These are phyloP conservation scores for Patella ulyssiponensis DNA, from an alignment of 2,888 invertebrate genomes.

Conservation along the genomic window DNA sequence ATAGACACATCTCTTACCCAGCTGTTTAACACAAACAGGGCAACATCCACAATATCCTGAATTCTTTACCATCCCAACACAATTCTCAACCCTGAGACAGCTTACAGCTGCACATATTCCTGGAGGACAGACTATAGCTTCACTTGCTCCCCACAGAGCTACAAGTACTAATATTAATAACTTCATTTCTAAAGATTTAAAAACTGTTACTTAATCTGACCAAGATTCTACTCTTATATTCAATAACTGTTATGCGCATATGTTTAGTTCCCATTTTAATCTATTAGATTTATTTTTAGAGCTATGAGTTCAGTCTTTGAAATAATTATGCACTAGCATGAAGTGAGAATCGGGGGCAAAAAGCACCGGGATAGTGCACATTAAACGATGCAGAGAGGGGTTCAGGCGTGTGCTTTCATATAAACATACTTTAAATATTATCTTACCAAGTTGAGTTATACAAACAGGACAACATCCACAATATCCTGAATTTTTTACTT, in stretches of 20 bases:
- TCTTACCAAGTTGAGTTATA: constrained; percentile 22
- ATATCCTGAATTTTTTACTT: constrained; percentile 25
- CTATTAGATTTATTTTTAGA: no score
- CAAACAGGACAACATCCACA: constrained; percentile 33
- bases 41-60: constrained; percentile 34
- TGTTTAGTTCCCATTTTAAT: no score
- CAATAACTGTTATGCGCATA: no score
- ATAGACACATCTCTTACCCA: constrained; percentile 18
- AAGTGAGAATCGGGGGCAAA: no score
- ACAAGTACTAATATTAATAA: background rate
- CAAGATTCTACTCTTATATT: no score
- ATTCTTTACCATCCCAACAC: constrained; percentile 22
- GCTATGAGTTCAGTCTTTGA: no score
- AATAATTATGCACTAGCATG: no score
- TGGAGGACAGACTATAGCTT: constrained; percentile 26
- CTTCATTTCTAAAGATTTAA: background rate
- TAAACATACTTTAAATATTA: background rate
- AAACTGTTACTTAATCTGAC: no score
- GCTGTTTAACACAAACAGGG: constrained; percentile 12
- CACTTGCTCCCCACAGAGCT: background rate
- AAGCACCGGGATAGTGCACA: background rate
- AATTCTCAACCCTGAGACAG: constrained; percentile 26
- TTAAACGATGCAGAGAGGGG: background rate
- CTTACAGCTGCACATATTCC: constrained; percentile 19
- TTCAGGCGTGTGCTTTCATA: background rate